Base-by-base conservation (phyloP, 1,140 invertebrate species). In the Zaprionus ornatus region DNA sequence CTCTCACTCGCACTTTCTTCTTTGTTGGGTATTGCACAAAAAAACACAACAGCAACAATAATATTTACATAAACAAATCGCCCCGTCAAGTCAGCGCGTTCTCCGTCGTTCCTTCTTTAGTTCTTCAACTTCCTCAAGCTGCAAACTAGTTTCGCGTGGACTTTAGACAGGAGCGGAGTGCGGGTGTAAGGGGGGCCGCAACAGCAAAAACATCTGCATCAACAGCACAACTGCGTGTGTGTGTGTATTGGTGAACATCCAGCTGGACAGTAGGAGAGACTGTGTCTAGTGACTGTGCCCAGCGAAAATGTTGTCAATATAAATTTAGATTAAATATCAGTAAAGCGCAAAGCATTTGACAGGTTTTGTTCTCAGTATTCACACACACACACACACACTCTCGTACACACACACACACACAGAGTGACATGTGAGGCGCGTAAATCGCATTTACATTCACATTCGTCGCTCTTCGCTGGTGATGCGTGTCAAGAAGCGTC, bases 241-340 rank as follows among this genome's bases (percentile, higher is more conserved):
- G 42, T 48, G 40, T 10, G 17, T 19, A 17, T 10, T 10, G 17
- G n/a, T 48, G 42, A 3, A 45, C 17, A 45, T 9, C 7, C 9
- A 21, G 17, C 17, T 48, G 42, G 19, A 48, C 17, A 15, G 42
- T 7, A 19, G 42, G 7, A 48, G 17, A 19, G 19, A 13, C 45
- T 3, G 9, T 4, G 45, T 23, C 17, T 19, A 29, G 19, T 50
- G 54, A 55, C 50, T 70, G 57, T 52, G 29, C 55, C 27, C 56
- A 50, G 45, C 55, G 25, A 76, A 64, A 64, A 71, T 54, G 48
- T 70, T 73, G 77, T 73, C 75, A 74, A 74, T 68, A 65, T 40
- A 68, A 73, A 79, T 78, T 74, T 78, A 54, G 75, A 78, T 79
- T 69, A 69, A 79, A 64, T 78, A 68, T 79, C 77, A 64, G 66